A percentile compares a stretch with the other conserved stretches of the same genome.
Conservation (phyloP, 1,140 invertebrate species). For the Trachymyrmex septentrionalis region DNA sequence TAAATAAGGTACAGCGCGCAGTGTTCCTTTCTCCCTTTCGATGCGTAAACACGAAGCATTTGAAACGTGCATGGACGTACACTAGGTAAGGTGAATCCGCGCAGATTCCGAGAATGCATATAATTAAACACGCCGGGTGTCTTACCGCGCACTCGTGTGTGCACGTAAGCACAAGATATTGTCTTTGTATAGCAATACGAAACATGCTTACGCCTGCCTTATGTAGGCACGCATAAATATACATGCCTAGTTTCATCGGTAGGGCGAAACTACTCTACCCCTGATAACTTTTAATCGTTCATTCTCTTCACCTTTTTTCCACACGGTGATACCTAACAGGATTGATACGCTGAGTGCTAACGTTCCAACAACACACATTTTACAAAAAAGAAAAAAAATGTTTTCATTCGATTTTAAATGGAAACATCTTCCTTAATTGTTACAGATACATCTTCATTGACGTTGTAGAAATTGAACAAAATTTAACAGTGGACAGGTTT, state of each 20-base stretch:
- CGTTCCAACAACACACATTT: not conserved
- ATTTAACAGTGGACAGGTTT: not conserved
- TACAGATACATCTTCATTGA: not conserved
- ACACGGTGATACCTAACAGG: too few relatives aligned
- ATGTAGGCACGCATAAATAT: constrained; percentile 70
- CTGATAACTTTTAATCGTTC: constrained; percentile 52
- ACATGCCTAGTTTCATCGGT: constrained; percentile 57
- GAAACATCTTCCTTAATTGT: not conserved
- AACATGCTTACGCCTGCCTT: constrained; percentile 48
- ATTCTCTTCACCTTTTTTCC: constrained; percentile 4
- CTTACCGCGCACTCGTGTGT: constrained; percentile 21
- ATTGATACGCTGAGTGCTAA: not conserved
- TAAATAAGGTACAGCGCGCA: constrained; percentile 75
- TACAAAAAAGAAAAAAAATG: not conserved
- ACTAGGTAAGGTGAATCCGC: constrained; percentile 80
- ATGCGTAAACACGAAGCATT: constrained; percentile 76
- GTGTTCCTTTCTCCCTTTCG: constrained; percentile 61
- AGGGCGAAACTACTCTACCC: constrained; percentile 18
- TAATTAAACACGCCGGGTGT: constrained; percentile 81
- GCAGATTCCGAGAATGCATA: constrained; percentile 84
- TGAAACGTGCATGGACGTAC: constrained; percentile 73
- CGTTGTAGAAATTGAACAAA: not conserved
- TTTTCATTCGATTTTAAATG: too few relatives aligned
- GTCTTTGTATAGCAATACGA: constrained; percentile 61
- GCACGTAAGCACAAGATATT: not conserved